These are phyloP conservation scores for Abrostola triplasia DNA, from an alignment of 2,888 invertebrate species.

Conservation along the genomic window DNA sequence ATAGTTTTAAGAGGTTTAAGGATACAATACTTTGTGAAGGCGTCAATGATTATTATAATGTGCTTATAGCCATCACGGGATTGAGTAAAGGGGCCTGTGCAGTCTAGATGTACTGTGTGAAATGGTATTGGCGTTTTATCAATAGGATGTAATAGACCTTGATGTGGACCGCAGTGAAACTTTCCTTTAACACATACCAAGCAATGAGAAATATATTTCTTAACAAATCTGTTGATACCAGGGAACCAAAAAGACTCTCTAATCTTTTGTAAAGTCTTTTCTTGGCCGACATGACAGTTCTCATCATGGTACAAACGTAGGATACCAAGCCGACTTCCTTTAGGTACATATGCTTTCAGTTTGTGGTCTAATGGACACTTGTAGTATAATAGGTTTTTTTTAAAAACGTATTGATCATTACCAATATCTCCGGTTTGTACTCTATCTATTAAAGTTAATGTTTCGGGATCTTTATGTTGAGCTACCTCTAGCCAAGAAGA, in stretches of 20 bases:
- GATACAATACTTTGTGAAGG: conserved; percentile 11
- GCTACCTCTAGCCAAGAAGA: not conserved
- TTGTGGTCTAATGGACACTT: conserved; percentile 12
- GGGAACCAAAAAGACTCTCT: conserved; percentile 55
- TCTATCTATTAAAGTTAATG: not conserved
- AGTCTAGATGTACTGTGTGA: conserved; percentile 12
- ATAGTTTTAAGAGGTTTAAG: conserved; percentile 22
- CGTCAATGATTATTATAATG: conserved; percentile 9
- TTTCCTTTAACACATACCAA: not conserved
- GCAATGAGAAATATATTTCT: not conserved
- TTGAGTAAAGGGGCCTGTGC: conserved; percentile 11
- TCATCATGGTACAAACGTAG: conserved; percentile 50
- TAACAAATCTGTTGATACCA: conserved; percentile 11
- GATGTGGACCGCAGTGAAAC: not conserved
- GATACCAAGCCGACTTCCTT: conserved; percentile 31
- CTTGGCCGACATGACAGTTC: conserved; percentile 40
- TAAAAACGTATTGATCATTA: conserved; percentile 5
- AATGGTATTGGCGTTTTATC: conserved; percentile 43
- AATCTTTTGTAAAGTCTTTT: conserved; percentile 18
- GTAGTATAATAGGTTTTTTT: conserved; percentile 18
- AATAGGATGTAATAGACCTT: not conserved
- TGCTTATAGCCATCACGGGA: conserved; percentile 8
- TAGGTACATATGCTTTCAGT: conserved; percentile 52
- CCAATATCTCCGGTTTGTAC: conserved; percentile 1
- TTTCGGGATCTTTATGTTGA: not conserved